Evolutionary conservation across 2,888 invertebrate genomes (phyloP), one percentile per base, ranked within the genome.

Genomic region (Troides oblongomaculatus): DNA sequence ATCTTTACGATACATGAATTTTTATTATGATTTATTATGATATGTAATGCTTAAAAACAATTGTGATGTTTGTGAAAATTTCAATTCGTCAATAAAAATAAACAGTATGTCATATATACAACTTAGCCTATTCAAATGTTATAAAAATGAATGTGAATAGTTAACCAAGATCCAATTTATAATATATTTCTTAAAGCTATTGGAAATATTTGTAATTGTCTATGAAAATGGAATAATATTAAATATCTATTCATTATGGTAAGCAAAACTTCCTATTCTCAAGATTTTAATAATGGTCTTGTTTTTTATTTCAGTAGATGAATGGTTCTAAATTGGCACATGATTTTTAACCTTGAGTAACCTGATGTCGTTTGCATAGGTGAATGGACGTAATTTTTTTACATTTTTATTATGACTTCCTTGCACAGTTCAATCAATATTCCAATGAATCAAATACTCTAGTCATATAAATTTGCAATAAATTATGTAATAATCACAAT

Each of bases 291-390:
- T 64, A 56, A 65, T 53, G 63, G 8, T 18, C 53, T 53, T n/a
- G 50, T 66, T 62, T 61, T 66, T 66, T 69, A 53, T 64, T 59
- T 67, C 53, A 69, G 65, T 62, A 39, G 63, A 69, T 71, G 71
- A 71, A 71, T 71, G 69, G 63, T 25, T 64, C 62, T 72, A 65
- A 67, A 66, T 72, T 61, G 62, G 59, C 60, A 50, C 59, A 60
- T 53, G 68, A 65, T 69, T 69, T 68, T 63, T 71, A 68, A 72
- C 73, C 73, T 74, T 74, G 73, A 72, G 69, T 65, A 73, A 73
- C 72, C 72, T 69, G 74, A 72, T 70, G 68, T 70, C 69, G 70
- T 64, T 66, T 39, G 60, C 43, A 66, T 70, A 72, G 67, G 73
- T 72, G 74, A 74, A 73, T 74, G 72, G 72, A 72, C 67, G 71